Conservation (phyloP, 2,113 vertebrate genomes). For the Tenrec ecaudatus region DNA sequence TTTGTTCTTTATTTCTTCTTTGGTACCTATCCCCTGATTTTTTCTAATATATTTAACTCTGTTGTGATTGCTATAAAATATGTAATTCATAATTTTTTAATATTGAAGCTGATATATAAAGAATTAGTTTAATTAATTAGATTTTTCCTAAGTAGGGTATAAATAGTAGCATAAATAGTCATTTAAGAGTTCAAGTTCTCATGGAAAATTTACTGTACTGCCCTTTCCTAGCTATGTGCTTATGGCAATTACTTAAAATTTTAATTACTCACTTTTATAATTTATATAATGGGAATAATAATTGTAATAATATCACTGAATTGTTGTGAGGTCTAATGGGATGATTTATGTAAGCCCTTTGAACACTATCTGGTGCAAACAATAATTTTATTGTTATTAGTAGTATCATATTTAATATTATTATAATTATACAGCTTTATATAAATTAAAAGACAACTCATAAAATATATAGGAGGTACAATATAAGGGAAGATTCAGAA, state of each 20-base stretch:
- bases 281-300: background rate
- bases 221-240: background rate
- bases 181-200: background rate
- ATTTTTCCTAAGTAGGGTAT: background rate
- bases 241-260: background rate
- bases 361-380: background rate
- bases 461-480: too few relatives aligned
- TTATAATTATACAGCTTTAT: background rate
- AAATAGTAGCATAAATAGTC: background rate
- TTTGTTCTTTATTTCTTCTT: background rate
- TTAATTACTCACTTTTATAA: constrained; percentile 14
- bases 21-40: background rate
- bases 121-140: background rate
- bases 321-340: background rate
- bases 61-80: background rate
- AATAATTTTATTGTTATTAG: background rate
- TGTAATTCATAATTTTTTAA: background rate
- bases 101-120: background rate
- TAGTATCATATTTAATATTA: background rate
- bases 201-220: background rate
- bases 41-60: background rate
- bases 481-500: too few relatives aligned
- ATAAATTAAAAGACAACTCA: too few relatives aligned
- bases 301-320: background rate
- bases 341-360: background rate